phyloP scores from a whole-genome alignment of 92 coral and sea anemone species.

The Porites cylindrica region DNA sequence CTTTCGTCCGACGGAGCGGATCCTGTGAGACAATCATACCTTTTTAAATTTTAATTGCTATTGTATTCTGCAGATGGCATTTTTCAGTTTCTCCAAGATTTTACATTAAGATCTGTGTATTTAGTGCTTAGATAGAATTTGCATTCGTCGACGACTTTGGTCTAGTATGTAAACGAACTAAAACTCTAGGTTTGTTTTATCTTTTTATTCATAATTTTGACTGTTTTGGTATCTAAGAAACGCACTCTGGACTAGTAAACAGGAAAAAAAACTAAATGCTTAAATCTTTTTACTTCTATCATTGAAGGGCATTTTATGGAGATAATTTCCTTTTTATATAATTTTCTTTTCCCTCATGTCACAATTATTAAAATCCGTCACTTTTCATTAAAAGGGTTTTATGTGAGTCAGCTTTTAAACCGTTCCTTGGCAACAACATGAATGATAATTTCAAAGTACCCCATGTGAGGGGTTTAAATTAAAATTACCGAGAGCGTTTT shows the following conservation, averaged over 20 bases:
- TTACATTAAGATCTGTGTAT: not conserved
- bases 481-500: conserved; percentile 19
- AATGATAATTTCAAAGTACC: conserved; percentile 14
- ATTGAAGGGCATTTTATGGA: not conserved
- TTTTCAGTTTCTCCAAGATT: not conserved
- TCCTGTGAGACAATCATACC: not conserved
- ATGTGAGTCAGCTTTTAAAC: not conserved
- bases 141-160: not conserved
- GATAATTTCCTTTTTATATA: not conserved
- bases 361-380: not conserved
- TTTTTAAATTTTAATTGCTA: not conserved
- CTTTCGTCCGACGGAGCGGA: too few relatives aligned
- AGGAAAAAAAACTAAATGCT: not conserved
- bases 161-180: not conserved
- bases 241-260: conserved; percentile 2
- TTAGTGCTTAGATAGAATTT: not conserved
- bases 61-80: not conserved
- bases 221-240: conserved; percentile 26
- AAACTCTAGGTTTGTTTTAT: not conserved
- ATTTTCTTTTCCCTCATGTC: not conserved
- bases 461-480: conserved; percentile 13
- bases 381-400: not conserved
- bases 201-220: not conserved
- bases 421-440: conserved; percentile 31
- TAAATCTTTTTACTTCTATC: not conserved